A percentile compares a stretch with the other conserved stretches of the same genome.
Conservation (phyloP, 92 coral and sea anemone genomes). For the Siderastrea radians region DNA sequence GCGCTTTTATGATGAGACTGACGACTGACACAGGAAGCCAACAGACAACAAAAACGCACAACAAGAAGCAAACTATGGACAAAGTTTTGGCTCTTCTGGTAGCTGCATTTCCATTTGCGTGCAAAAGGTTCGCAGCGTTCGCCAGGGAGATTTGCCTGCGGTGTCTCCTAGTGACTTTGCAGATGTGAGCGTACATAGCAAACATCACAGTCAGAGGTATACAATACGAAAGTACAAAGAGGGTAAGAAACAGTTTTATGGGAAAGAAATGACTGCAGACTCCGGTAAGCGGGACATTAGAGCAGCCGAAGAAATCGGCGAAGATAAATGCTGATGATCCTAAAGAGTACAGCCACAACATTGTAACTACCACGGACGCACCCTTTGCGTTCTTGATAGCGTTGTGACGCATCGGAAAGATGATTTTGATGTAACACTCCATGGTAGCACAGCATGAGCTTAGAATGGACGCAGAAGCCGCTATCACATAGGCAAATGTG, state of each 20-base stretch:
- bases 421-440: conserved; percentile 3
- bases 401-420: conserved; percentile 16
- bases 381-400: neutral
- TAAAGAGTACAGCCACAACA: conserved; percentile 8
- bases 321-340: conserved; percentile 7
- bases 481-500: too few relatives aligned
- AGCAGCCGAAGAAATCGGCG: neutral
- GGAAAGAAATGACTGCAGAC: neutral
- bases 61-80: neutral
- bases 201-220: neutral
- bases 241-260: neutral
- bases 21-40: conserved; percentile 11
- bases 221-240: conserved; percentile 2
- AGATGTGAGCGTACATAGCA: neutral
- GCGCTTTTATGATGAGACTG: neutral
- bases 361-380: neutral
- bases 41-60: neutral
- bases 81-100: neutral
- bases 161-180: neutral
- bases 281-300: neutral
- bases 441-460: neutral
- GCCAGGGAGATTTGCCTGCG: neutral
- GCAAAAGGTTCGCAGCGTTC: neutral
- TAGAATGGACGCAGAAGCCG: too few relatives aligned
- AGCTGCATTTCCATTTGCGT: neutral